Percentiles rank a stretch among this genome's conserved stretches.
Evolutionary conservation across 1,140 invertebrate genomes (phyloP).

Genomic region (Dicyema japonicum): DNA sequence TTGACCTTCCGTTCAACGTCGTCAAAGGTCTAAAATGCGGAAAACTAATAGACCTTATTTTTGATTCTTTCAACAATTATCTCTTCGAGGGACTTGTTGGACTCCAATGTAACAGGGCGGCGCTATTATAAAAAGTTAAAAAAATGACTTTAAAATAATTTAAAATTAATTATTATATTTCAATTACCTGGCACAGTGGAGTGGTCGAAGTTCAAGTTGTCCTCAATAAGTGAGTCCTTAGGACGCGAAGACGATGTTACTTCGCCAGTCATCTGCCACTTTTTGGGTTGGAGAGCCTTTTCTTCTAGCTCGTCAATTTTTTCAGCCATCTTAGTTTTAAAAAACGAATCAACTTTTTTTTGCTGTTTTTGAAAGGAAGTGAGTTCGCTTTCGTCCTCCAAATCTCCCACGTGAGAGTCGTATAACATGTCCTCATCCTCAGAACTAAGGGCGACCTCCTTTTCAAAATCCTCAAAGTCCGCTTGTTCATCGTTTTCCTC

Average conservation of each 20-base stretch:
- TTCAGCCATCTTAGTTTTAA: too few species aligned
- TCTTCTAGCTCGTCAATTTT: too few species aligned
- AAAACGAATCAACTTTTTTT: too few species aligned
- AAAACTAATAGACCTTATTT: constrained; percentile 28
- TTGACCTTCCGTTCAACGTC: constrained; percentile 64
- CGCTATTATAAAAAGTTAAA: constrained; percentile 18
- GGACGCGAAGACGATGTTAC: constrained; percentile 37
- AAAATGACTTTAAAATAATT: constrained; percentile 2
- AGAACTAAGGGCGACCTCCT: too few species aligned
- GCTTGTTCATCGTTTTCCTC: too few species aligned
- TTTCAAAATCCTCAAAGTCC: too few species aligned
- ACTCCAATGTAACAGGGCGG: constrained; percentile 62
- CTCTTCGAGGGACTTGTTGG: constrained; percentile 49
- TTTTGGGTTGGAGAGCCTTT: too few species aligned
- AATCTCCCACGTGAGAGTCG: too few species aligned
- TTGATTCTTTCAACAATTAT: constrained; percentile 61
- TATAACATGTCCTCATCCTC: too few species aligned
- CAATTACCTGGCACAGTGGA: constrained; percentile 31
- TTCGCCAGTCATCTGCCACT: constrained; percentile 78
- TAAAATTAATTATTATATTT: constrained; percentile 1
- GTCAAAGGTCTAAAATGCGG: constrained; percentile 36
- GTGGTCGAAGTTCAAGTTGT: constrained; percentile 56
- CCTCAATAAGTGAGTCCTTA: constrained; percentile 58
- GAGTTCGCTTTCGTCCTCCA: too few species aligned
- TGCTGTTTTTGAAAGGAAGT: too few species aligned